A percentile compares a stretch with the other conserved stretches of the same genome.
Evolutionary conservation across 2,888 invertebrate genomes (phyloP).

Genomic region (Brenthis ino): DNA sequence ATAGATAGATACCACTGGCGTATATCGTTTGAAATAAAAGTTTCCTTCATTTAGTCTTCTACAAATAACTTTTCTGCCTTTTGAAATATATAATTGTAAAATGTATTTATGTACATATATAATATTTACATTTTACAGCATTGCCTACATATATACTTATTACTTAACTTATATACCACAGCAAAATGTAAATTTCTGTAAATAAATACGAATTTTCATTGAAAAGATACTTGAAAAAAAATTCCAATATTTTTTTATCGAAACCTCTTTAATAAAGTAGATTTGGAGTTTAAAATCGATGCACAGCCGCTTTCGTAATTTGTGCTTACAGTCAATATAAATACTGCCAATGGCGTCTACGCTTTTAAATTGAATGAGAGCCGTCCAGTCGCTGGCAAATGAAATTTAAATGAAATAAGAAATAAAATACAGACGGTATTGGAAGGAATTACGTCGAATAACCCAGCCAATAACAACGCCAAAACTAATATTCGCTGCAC

Average conservation of each 20-base stretch:
- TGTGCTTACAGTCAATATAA: slow-evolving; percentile 27
- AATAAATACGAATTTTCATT: too few relatives aligned
- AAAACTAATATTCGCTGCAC: slow-evolving; percentile 37
- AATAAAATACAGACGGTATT: slow-evolving; percentile 34
- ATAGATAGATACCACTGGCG: too few relatives aligned
- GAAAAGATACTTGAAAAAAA: background rate
- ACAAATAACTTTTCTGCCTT: too few relatives aligned
- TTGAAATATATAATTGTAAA: too few relatives aligned
- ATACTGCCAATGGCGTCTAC: slow-evolving; percentile 25
- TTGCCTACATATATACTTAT: too few relatives aligned
- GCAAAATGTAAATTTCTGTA: too few relatives aligned
- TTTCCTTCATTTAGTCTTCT: too few relatives aligned
- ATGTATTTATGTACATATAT: too few relatives aligned
- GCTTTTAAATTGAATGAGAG: slow-evolving; percentile 34
- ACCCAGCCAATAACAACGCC: slow-evolving; percentile 31
- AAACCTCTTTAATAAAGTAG: slow-evolving; percentile 17
- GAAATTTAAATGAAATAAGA: slow-evolving; percentile 45
- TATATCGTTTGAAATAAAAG: too few relatives aligned
- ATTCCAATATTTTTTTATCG: slow-evolving; percentile 12
- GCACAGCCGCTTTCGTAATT: slow-evolving; percentile 15
- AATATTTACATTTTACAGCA: too few relatives aligned
- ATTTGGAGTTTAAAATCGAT: slow-evolving; percentile 16
- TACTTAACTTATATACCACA: too few relatives aligned
- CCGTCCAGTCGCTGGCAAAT: slow-evolving; percentile 38
- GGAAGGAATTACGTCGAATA: slow-evolving; percentile 41